A percentile compares a stretch with the other conserved stretches of the same genome.
phyloP scores from a whole-genome alignment of 2,797 vertebrate genomes.

The Carduelis carduelis region DNA sequence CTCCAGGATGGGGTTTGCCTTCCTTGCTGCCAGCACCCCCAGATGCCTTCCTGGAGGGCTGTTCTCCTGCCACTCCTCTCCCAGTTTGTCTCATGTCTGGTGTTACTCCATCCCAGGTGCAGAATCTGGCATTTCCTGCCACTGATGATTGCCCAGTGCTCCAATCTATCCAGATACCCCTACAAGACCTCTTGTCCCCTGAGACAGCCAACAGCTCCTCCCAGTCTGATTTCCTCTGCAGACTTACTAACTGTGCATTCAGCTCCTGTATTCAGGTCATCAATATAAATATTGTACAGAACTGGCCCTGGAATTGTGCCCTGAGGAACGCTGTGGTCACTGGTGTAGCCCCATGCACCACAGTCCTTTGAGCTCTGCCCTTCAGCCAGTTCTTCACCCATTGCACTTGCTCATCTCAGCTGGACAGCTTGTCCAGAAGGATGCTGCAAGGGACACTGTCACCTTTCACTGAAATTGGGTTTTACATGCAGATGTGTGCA shows the following conservation, averaged over 20 bases:
- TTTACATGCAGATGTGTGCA: not conserved
- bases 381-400: not conserved
- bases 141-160: not conserved
- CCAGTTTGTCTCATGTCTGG: not conserved
- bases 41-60: not conserved
- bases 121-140: not conserved
- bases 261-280: not conserved
- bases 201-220: not conserved
- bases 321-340: not conserved
- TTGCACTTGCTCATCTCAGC: not conserved
- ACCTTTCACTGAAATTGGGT: not conserved
- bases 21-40: not conserved
- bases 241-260: not conserved
- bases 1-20: not conserved
- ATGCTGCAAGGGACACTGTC: not conserved
- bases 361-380: not conserved
- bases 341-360: rapidly evolving
- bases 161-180: not conserved
- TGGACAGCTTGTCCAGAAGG: not conserved
- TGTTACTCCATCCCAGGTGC: not conserved
- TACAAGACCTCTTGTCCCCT: not conserved
- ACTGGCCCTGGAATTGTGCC: not conserved
- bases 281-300: not conserved
- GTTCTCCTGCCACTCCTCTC: not conserved
- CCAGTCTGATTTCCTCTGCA: not conserved